Percentiles rank a stretch among this genome's conserved stretches.
These are phyloP conservation scores for Tachyglossus aculeatus DNA, from an alignment of 2,797 vertebrate species.

Conservation along the genomic window DNA sequence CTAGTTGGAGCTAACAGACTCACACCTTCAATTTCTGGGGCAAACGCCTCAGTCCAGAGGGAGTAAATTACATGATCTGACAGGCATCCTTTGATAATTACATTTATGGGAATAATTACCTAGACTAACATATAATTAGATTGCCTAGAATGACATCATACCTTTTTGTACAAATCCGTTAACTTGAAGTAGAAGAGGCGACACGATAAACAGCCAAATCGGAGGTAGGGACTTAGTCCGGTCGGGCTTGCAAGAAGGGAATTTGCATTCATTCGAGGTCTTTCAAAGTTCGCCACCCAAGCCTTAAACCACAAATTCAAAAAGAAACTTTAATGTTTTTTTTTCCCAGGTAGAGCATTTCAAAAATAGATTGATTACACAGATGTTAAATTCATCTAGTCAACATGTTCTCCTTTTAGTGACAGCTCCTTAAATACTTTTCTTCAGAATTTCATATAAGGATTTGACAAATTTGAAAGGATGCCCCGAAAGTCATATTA, in stretches of 20 bases:
- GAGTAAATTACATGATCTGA: no score
- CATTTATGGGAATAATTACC: no score
- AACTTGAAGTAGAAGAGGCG: slow-evolving; percentile 94
- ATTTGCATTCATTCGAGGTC: slow-evolving; percentile 92
- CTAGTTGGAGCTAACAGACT: no score
- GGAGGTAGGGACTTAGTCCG: slow-evolving; percentile 92
- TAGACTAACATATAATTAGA: fast-evolving
- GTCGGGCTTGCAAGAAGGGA: slow-evolving; percentile 93
- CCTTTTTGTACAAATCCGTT: slow-evolving; percentile 94
- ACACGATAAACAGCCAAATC: slow-evolving; percentile 94
- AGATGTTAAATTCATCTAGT: background rate
- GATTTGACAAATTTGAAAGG: no score
- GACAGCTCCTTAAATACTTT: no score
- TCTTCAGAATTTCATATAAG: no score
- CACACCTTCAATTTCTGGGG: no score
- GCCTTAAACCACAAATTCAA: slow-evolving; percentile 74
- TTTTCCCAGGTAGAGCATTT: background rate
- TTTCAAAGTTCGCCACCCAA: slow-evolving; percentile 95
- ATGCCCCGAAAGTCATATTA: no score
- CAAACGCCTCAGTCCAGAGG: no score
- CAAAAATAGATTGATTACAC: background rate
- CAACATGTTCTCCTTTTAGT: no score
- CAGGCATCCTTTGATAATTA: no score
- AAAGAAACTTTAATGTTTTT: background rate
- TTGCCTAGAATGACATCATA: slow-evolving; percentile 52